Evolutionary conservation across 2,113 vertebrate genomes (phyloP).

Genomic region (Cyanistes caeruleus): DNA sequence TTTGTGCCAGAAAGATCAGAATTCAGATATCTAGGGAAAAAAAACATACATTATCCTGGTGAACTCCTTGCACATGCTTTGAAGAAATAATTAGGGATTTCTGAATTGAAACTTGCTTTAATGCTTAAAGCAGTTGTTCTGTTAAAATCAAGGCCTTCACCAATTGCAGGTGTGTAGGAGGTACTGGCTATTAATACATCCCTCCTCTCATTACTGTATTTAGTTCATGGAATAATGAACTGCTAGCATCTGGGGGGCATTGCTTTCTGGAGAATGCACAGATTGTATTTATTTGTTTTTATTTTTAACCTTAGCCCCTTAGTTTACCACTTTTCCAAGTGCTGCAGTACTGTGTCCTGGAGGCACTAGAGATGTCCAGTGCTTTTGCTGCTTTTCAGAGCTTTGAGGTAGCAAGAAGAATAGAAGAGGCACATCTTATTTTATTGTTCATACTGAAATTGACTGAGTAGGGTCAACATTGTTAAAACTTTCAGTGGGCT

Average conservation of each 20-base stretch:
- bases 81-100: not conserved
- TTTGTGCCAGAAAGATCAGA: not conserved
- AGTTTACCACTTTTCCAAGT: not conserved
- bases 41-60: not conserved
- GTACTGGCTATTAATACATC: slow-evolving; percentile 30
- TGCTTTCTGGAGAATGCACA: not conserved
- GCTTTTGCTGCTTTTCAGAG: not conserved
- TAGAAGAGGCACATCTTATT: not conserved
- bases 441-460: not conserved
- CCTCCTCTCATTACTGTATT: not conserved
- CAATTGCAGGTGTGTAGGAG: not conserved
- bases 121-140: not conserved
- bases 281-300: not conserved
- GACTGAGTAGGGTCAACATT: not conserved
- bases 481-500: not conserved
- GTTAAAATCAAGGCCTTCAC: not conserved
- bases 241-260: not conserved
- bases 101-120: not conserved
- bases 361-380: not conserved
- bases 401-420: not conserved
- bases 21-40: not conserved
- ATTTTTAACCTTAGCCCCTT: not conserved
- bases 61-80: not conserved
- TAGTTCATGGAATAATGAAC: slow-evolving; percentile 11
- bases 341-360: not conserved